A percentile compares a stretch with the other conserved stretches of the same genome.
Evolutionary conservation across 2,888 invertebrate species (phyloP).

Genomic region (Chrysodeixis includens): DNA sequence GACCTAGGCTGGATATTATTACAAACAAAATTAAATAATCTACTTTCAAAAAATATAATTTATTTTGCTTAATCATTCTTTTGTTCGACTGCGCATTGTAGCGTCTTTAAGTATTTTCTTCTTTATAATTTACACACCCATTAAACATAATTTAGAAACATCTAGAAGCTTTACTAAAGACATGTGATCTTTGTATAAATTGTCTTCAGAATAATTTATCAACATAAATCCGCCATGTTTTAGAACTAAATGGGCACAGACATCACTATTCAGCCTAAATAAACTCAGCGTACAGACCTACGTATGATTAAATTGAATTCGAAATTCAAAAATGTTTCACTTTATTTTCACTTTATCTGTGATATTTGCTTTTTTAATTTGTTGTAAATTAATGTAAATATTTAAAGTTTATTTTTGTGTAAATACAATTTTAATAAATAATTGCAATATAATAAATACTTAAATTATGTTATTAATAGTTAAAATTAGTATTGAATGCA

Average conservation of each 20-base stretch:
- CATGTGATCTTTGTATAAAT: background rate
- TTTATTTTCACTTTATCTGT: background rate
- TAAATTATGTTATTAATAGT: background rate
- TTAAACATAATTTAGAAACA: too few species aligned
- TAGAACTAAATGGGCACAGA: conserved; percentile 19
- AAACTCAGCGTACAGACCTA: background rate
- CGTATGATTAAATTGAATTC: background rate
- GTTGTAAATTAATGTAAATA: background rate
- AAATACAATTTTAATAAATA: background rate
- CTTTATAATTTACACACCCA: too few species aligned
- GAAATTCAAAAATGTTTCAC: background rate
- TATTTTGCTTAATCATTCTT: too few species aligned
- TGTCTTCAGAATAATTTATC: conserved; percentile 13
- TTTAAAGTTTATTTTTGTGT: background rate
- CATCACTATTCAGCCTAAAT: conserved; percentile 16
- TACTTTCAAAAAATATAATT: too few species aligned
- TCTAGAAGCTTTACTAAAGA: too few species aligned
- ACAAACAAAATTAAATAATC: too few species aligned
- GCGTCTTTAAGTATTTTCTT: too few species aligned
- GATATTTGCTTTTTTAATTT: background rate
- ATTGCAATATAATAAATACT: background rate
- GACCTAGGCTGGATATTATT: too few species aligned
- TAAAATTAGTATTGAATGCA: too few species aligned
- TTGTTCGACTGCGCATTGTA: too few species aligned
- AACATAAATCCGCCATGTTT: background rate